Evolutionary conservation across 2,888 invertebrate species (phyloP).

Genomic region (Siphlonurus alternatus): DNA sequence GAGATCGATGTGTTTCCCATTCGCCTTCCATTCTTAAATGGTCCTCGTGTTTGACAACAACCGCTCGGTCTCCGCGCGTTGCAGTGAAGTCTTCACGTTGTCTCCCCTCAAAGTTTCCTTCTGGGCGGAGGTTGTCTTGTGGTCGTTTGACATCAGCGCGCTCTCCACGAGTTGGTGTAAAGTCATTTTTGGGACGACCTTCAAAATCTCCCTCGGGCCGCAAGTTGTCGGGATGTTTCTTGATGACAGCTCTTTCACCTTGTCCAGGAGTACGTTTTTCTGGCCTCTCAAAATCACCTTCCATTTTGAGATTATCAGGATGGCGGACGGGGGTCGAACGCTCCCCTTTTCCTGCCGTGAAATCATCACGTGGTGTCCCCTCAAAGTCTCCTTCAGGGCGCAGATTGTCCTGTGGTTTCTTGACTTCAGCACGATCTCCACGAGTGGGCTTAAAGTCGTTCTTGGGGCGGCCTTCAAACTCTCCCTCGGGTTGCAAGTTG

Average conservation of each 20-base stretch:
- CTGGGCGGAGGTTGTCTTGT: slow-evolving; percentile 40
- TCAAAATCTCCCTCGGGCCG: slow-evolving; percentile 36
- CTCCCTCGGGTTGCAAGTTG: slow-evolving; percentile 20
- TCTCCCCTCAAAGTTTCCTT: slow-evolving; percentile 30
- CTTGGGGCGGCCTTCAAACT: slow-evolving; percentile 16
- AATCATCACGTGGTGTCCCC: slow-evolving; percentile 6
- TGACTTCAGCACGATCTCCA: slow-evolving; percentile 15
- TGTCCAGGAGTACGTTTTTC: slow-evolving; percentile 23
- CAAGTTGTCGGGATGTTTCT: slow-evolving; percentile 18
- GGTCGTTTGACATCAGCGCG: slow-evolving; percentile 33
- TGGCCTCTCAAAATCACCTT: slow-evolving; percentile 36
- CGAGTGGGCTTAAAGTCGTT: slow-evolving; percentile 10
- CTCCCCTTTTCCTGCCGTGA: slow-evolving; percentile 16
- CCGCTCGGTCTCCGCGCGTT: slow-evolving; percentile 37
- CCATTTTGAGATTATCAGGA: slow-evolving; percentile 33
- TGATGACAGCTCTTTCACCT: slow-evolving; percentile 24
- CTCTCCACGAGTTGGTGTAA: slow-evolving; percentile 27
- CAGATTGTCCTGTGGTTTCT: slow-evolving; percentile 17
- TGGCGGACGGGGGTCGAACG: slow-evolving; percentile 13
- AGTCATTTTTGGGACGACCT: slow-evolving; percentile 17
- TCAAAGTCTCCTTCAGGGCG: slow-evolving; percentile 26
- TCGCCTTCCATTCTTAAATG: slow-evolving; percentile 32
- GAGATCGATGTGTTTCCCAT: slow-evolving; percentile 35
- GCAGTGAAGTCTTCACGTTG: slow-evolving; percentile 24
- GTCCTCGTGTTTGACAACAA: slow-evolving; percentile 43